These are phyloP conservation scores for Pinna nobilis DNA, from an alignment of 1,140 invertebrate genomes.

Conservation along the genomic window DNA sequence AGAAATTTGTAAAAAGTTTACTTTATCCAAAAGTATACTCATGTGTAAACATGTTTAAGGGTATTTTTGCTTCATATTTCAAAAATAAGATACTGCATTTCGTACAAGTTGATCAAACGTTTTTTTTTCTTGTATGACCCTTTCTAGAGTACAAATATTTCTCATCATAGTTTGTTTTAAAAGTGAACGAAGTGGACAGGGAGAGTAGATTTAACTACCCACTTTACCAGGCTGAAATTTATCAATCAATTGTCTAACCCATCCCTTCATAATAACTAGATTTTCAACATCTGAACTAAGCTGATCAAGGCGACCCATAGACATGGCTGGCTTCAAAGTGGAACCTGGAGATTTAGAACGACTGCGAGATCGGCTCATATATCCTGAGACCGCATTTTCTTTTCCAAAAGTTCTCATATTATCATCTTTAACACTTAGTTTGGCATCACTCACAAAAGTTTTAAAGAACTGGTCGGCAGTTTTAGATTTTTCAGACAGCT, in stretches of 20 bases:
- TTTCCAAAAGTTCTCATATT: neutral
- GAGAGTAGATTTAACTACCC: too few relatives aligned
- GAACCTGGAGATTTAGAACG: conserved; percentile 7
- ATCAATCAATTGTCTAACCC: conserved; percentile 59
- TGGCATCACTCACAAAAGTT: conserved; percentile 21
- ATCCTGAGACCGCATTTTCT: conserved; percentile 11
- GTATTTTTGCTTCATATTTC: too few relatives aligned
- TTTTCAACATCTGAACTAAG: conserved; percentile 50
- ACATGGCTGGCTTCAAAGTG: conserved; percentile 26
- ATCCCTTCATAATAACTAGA: conserved; percentile 62
- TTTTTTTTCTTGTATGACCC: neutral
- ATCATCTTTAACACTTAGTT: conserved; percentile 1
- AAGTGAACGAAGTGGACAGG: neutral
- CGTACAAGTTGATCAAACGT: neutral
- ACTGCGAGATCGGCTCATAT: neutral
- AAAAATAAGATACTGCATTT: neutral
- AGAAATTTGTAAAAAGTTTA: too few relatives aligned
- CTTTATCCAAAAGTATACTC: too few relatives aligned
- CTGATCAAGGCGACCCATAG: conserved; percentile 49
- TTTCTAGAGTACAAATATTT: neutral
- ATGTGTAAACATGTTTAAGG: too few relatives aligned
- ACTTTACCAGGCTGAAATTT: conserved; percentile 66
- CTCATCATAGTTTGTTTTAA: too few relatives aligned
- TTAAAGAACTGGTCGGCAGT: too few relatives aligned
- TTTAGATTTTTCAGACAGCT: too few relatives aligned